Conservation (phyloP, 2,113 vertebrate genomes). For the Erpornis zantholeuca region DNA sequence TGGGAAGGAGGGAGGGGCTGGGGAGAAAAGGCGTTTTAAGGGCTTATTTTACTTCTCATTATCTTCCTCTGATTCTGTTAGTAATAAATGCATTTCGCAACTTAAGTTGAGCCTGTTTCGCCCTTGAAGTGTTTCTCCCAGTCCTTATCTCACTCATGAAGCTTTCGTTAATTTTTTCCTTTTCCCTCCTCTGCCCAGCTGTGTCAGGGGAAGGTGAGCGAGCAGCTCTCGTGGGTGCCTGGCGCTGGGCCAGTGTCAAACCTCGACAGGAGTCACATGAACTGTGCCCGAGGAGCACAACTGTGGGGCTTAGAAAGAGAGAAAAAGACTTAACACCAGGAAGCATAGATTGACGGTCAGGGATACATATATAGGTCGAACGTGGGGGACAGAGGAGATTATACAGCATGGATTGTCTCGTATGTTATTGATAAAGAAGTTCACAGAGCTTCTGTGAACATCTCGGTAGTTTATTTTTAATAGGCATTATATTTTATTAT, state of each 20-base stretch:
- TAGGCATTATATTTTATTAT: background rate
- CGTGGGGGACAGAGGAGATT: background rate
- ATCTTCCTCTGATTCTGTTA: background rate
- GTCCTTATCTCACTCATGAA: background rate
- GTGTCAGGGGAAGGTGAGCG: background rate
- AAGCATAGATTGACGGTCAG: background rate
- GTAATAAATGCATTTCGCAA: background rate
- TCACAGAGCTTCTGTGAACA: background rate
- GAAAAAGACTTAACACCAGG: background rate
- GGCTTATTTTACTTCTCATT: background rate
- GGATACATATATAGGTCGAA: background rate
- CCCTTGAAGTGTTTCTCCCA: background rate
- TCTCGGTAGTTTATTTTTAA: background rate
- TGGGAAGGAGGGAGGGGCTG: background rate
- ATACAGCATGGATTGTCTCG: background rate
- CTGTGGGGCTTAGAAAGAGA: background rate
- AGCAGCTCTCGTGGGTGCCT: background rate
- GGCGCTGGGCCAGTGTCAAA: background rate
- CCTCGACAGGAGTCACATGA: background rate
- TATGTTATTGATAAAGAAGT: background rate
- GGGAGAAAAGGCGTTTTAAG: background rate
- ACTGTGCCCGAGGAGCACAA: background rate
- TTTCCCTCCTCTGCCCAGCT: background rate
- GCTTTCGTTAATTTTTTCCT: background rate
- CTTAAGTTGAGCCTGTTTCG: background rate